Conservation (phyloP, 1,140 invertebrate species). For the Rhopalosiphum maidis region DNA sequence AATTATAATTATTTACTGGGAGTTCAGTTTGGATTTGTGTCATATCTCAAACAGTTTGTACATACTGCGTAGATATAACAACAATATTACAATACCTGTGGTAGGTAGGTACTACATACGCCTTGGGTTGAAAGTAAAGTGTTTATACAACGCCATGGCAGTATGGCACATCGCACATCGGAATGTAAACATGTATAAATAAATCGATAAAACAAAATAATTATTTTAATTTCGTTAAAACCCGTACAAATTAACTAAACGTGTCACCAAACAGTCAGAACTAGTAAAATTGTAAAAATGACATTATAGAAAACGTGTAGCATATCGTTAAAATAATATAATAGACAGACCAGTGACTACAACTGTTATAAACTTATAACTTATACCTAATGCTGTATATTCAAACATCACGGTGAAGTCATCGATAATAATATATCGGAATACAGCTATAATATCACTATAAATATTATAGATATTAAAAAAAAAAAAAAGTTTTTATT, state of each 20-base stretch:
- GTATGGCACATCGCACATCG: neutral
- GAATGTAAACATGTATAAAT: neutral
- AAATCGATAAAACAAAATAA: neutral
- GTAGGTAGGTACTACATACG: neutral
- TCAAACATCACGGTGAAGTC: neutral
- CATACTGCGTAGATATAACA: neutral
- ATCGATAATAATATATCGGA: neutral
- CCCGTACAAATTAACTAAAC: neutral
- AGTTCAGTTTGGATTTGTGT: neutral
- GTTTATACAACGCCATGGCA: neutral
- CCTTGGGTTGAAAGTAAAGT: neutral
- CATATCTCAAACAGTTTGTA: neutral
- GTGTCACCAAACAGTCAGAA: neutral
- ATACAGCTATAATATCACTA: neutral
- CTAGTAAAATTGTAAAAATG: neutral
- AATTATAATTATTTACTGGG: neutral
- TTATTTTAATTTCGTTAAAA: neutral
- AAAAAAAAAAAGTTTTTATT: neutral
- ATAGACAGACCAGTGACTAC: neutral
- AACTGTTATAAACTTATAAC: neutral
- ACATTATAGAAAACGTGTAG: neutral
- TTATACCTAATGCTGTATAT: neutral
- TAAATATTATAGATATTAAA: neutral
- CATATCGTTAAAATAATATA: neutral
- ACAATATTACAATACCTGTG: neutral